A percentile compares a stretch with the other conserved stretches of the same genome.
These are phyloP conservation scores for Fragariocoptes setiger DNA, from an alignment of 1,140 invertebrate species.

Conservation along the genomic window DNA sequence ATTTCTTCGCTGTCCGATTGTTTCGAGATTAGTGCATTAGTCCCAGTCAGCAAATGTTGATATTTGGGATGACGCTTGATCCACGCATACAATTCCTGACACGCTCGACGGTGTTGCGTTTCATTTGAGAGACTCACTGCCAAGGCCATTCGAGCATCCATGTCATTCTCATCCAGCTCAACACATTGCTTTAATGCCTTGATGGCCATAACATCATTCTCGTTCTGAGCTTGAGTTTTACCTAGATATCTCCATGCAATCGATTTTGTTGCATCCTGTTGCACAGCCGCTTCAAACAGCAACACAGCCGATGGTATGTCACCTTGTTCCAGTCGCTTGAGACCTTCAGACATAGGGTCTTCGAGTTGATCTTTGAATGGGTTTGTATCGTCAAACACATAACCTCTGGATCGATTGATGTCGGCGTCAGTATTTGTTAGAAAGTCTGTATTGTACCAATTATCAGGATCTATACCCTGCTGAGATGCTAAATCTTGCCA, in stretches of 20 bases:
- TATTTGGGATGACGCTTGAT: conserved; percentile 54
- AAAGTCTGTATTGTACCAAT: not conserved
- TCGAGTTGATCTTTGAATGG: conserved; percentile 22
- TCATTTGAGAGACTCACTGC: conserved; percentile 90
- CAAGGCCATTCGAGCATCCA: conserved; percentile 50
- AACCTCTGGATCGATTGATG: conserved; percentile 20
- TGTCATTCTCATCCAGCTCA: conserved; percentile 41
- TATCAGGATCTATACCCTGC: not conserved
- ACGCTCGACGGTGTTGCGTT: conserved; percentile 23
- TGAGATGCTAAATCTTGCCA: not conserved
- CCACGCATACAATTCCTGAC: conserved; percentile 31
- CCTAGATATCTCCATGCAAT: conserved; percentile 29
- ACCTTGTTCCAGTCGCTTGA: conserved; percentile 40
- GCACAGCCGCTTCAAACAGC: conserved; percentile 76
- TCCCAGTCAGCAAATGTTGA: conserved; percentile 26
- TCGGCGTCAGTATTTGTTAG: not conserved
- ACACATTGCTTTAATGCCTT: conserved; percentile 30
- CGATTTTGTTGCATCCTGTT: conserved; percentile 41
- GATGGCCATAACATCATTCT: conserved; percentile 28
- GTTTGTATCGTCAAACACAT: conserved; percentile 54
- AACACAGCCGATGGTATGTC: conserved; percentile 79
- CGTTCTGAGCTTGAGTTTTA: conserved; percentile 69
- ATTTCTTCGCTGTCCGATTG: not conserved
- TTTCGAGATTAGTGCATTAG: not conserved
- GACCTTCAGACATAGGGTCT: conserved; percentile 53